Evolutionary conservation across 2,113 vertebrate genomes (phyloP), one percentile per base, ranked within the genome.

Genomic region (Jaculus jaculus): DNA sequence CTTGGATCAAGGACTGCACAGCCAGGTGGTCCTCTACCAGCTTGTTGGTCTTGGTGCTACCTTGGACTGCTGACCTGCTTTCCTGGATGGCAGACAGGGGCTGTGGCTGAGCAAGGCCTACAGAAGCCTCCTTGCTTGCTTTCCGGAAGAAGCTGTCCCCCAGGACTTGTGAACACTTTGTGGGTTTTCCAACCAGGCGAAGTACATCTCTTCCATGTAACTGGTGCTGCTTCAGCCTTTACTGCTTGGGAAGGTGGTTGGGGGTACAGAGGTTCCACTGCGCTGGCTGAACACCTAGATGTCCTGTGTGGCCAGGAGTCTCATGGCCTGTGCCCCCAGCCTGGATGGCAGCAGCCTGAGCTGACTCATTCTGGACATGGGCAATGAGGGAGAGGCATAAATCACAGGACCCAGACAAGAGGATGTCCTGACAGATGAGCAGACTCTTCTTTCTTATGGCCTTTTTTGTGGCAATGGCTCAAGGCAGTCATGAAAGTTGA

Each of bases 131-230:
- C 68, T 96, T 94, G 2, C 97, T 97, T 54, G 98, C 97, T 87
- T 97, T 98, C 73, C 84, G 98, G 97, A 99, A 99, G 94, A 98
- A 99, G 21, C 90, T 92, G 94, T 99, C n/a, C n/a, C 99, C 99
- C 99, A 99, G 54, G 98, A 99, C 99, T 99, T 98, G 73, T 99
- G 99, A 17, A 99, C 99, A 0, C 98, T 99, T 95, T 97, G 98
- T 32, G 98, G 99, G 96, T 99, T 98, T 97, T 99, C 98, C 98
- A 99, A 96, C 99, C 99, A 99, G 0, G 99, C 98, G 26, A 98
- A 98, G 96, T 99, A 99, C 99, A 99, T 99, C 97, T 99, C 98
- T 92, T 99, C 99, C 95, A 99, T 92, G 2, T 99, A 99, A 97
- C 90, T 99, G 96, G 98, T 98, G 97, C 98, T 98, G 24, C 97